phyloP scores from a whole-genome alignment of 1,140 invertebrate species.

The Ectropis grisescens region DNA sequence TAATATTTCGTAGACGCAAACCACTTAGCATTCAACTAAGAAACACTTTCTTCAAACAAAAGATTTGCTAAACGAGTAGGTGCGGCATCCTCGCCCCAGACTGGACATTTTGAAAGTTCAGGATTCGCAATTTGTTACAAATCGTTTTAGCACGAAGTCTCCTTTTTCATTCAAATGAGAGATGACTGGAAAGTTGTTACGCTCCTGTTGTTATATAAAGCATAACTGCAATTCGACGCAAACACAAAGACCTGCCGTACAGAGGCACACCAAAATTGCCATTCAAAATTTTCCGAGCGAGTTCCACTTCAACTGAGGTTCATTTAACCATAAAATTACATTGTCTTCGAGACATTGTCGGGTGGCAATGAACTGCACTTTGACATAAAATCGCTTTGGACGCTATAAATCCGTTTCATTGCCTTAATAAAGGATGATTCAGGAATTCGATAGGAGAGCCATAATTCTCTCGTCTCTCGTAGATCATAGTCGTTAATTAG shows the following conservation, averaged over 20 bases:
- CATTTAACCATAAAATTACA: slow-evolving; percentile 69
- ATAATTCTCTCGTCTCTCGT: slow-evolving; percentile 48
- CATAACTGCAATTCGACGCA: slow-evolving; percentile 54
- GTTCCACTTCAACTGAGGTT: slow-evolving; percentile 60
- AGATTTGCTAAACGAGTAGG: too few relatives aligned
- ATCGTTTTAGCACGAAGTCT: slow-evolving; percentile 10
- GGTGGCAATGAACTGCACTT: slow-evolving; percentile 68
- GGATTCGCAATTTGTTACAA: slow-evolving; percentile 20
- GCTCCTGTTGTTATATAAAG: slow-evolving; percentile 61
- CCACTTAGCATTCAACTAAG: too few relatives aligned
- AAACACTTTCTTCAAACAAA: too few relatives aligned
- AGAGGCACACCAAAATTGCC: slow-evolving; percentile 46
- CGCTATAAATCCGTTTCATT: slow-evolving; percentile 67
- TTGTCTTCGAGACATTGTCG: slow-evolving; percentile 62
- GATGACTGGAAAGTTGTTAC: slow-evolving; percentile 46
- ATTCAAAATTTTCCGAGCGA: slow-evolving; percentile 62
- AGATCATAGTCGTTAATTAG: slow-evolving; percentile 34
- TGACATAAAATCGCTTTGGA: slow-evolving; percentile 66
- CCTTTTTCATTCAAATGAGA: slow-evolving; percentile 25
- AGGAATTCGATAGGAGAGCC: slow-evolving; percentile 55
- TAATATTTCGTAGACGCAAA: too few relatives aligned
- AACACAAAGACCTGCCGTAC: slow-evolving; percentile 47
- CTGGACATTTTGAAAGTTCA: slow-evolving; percentile 14
- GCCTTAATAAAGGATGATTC: slow-evolving; percentile 63
- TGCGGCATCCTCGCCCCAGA: too few relatives aligned